Conservation (phyloP, 1,140 invertebrate species). For the Hyphantria cunea region DNA sequence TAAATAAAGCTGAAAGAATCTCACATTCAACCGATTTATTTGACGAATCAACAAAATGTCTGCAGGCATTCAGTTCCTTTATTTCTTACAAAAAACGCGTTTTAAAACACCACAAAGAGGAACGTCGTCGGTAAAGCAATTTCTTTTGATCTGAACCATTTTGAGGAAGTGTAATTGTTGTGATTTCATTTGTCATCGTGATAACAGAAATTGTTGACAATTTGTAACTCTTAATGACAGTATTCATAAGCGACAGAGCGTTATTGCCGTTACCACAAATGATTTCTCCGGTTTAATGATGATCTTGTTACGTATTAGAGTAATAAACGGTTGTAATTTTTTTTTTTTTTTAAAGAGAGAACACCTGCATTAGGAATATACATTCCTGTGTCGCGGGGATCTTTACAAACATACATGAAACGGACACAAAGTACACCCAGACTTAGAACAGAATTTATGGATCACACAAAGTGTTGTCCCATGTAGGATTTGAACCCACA, state of each 20-base stretch:
- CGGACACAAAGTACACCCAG: too few relatives aligned
- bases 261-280: slow-evolving; percentile 2
- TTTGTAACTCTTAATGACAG: slow-evolving; percentile 7
- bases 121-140: slow-evolving; percentile 25
- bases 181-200: slow-evolving; percentile 33
- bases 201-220: slow-evolving; percentile 31
- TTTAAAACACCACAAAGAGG: slow-evolving; percentile 23
- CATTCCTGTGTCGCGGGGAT: too few relatives aligned
- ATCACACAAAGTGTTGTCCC: too few relatives aligned
- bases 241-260: background rate
- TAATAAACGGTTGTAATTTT: background rate
- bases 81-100: slow-evolving; percentile 18
- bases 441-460: too few relatives aligned
- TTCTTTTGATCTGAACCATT: slow-evolving; percentile 29
- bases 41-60: background rate
- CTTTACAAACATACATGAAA: too few relatives aligned
- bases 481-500: too few relatives aligned
- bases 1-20: too few relatives aligned
- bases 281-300: background rate
- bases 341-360: too few relatives aligned
- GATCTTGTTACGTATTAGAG: background rate
- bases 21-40: too few relatives aligned
- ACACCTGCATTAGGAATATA: too few relatives aligned
- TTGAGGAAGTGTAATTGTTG: slow-evolving; percentile 29
- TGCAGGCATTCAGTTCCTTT: background rate